These are phyloP conservation scores for Aphidius colemani DNA, from an alignment of 2,888 invertebrate genomes.

Conservation along the genomic window DNA sequence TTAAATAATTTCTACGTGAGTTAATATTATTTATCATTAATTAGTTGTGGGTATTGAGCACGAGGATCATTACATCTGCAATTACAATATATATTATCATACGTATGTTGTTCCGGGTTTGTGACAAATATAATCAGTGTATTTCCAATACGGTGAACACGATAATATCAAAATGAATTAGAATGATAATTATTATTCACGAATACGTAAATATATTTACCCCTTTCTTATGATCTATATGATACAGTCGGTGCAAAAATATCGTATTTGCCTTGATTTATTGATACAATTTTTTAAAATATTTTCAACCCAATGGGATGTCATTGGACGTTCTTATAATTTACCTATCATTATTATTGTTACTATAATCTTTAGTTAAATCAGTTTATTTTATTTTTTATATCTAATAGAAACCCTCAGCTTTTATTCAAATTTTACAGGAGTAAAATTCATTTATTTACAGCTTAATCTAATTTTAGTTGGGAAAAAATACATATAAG, in stretches of 20 bases:
- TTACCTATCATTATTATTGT: neutral
- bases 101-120: no score
- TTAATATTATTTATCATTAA: no score
- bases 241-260: constrained; percentile 54
- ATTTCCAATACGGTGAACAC: constrained; percentile 1
- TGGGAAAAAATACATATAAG: neutral
- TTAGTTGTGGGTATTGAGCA: no score
- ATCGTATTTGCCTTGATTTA: constrained; percentile 53
- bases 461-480: neutral
- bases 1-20: neutral
- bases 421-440: no score
- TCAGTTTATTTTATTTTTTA: neutral
- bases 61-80: no score
- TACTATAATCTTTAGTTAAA: neutral
- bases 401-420: no score
- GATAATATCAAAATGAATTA: constrained; percentile 3
- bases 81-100: no score
- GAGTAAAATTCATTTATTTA: neutral
- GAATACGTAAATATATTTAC: no score
- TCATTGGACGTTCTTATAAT: constrained; percentile 35
- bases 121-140: neutral
- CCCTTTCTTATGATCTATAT: no score
- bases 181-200: no score
- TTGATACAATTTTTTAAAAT: constrained; percentile 43
- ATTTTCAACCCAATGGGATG: constrained; percentile 11